Evolutionary conservation across 2,888 invertebrate genomes (phyloP).

Genomic region (Electrophaes corylata): DNA sequence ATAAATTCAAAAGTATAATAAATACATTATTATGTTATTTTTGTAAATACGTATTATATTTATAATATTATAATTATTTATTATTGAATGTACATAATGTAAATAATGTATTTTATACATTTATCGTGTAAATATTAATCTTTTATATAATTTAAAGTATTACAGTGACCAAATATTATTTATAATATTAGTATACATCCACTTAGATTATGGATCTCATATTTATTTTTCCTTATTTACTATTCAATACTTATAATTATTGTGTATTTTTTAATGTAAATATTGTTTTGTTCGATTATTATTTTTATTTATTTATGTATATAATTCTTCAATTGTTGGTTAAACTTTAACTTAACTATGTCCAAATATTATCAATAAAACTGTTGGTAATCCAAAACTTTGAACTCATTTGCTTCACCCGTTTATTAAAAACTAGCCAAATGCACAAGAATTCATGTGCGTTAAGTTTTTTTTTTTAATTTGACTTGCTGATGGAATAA

Average conservation of each 20-base stretch:
- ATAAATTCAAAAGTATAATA: slow-evolving; percentile 32
- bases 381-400: slow-evolving; percentile 63
- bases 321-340: slow-evolving; percentile 39
- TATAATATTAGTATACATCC: slow-evolving; percentile 44
- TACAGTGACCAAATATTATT: slow-evolving; percentile 51
- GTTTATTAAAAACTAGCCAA: not conserved
- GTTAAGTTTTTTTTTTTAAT: no score
- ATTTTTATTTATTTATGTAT: slow-evolving; percentile 37
- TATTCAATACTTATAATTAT: slow-evolving; percentile 34
- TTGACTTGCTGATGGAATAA: no score
- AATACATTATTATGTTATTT: not conserved
- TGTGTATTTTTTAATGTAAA: slow-evolving; percentile 56
- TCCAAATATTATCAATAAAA: slow-evolving; percentile 67
- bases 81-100: slow-evolving; percentile 41
- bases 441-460: no score
- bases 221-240: slow-evolving; percentile 47
- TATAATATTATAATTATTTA: slow-evolving; percentile 19
- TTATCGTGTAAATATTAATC: slow-evolving; percentile 50
- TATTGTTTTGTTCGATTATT: slow-evolving; percentile 45
- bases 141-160: slow-evolving; percentile 48
- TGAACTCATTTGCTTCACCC: not conserved
- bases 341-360: slow-evolving; percentile 55
- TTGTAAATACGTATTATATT: slow-evolving; percentile 3
- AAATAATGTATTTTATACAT: slow-evolving; percentile 66
- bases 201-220: slow-evolving; percentile 60